Evolutionary conservation across 2,113 vertebrate genomes (phyloP), one percentile per base, ranked within the genome.

Genomic region (Ageneiosus marmoratus): DNA sequence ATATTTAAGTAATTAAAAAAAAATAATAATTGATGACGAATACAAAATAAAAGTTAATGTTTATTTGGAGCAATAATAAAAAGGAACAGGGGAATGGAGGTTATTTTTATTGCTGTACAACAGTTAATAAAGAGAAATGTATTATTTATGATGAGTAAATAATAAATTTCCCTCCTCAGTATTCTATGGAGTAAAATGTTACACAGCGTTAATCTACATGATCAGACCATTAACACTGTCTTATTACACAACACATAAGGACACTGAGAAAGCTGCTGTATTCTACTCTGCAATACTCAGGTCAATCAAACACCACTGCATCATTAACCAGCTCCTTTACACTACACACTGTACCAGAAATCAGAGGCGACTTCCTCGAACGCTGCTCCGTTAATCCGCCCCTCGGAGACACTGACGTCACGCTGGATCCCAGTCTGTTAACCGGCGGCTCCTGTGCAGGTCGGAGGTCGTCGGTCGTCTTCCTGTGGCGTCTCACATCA

Each of bases 401-500:
- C 5, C 58, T 60, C 58, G 12, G 9, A 13, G 0, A 11, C 55
- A 58, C 55, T 2, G 10, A n/a, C 11, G 55, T 1, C 2, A 10
- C 8, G 55, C 55, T 22, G 5, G 4, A 20, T 24, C 24, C 20
- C n/a, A 5, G n/a, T 12, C 58, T 16, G 58, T 62, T 63, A 18
- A 32, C 29, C 62, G 1, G 56, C 60, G 12, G 60, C 12, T 12
- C 16, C 37, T 72, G 20, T 6, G 5, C 41, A 34, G 27, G 8
- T 20, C 10, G 24, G 22, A 53, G 48, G 27, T 48, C 5, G 15
- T 0, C n/a, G 67, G 67, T 53, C 77, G 56, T 46, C 46, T 55
- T 75, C 58, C n/a, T 44, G 22, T n/a, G n/a, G n/a, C n/a, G 70
- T 83, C 13, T 89, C 88, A 91, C 85, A 92, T 90, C 63, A 91